Evolutionary conservation across 92 coral and sea anemone genomes (phyloP), one percentile per base, ranked within the genome.

Genomic region (Paragorgia papillata): DNA sequence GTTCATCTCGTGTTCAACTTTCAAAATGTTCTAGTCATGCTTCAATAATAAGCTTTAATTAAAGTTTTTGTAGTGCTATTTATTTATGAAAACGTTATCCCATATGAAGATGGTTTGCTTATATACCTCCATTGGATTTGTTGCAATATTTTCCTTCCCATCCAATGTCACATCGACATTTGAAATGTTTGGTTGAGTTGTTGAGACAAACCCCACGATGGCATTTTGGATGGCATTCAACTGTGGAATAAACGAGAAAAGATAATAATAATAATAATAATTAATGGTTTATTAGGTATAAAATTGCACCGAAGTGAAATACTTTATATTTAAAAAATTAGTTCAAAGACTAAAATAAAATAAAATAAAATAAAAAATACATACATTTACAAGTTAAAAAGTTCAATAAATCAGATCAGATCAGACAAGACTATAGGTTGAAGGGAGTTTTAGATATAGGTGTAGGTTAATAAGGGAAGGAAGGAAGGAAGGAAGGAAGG

Each of bases 121-220:
- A 2, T 17, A 58, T 67, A 95, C 99, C 99, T 85, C 99, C 99
- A 56, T 88, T 89, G 13, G 97, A 83, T 12, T 75, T 80, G 63
- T 91, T 91, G 67, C 99, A 95, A 65, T 73, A 76, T 26, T 49
- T 69, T 44, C 99, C 99, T 70, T 91, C 97, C 97, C 97, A 95
- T 13, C 99, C 99, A 24, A 95, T 69, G 74, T 89, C 89, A 66
- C 98, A 94, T 33, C 82, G 80, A 61, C 98, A 94, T 60, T 82
- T 88, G 67, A 89, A 82, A 10, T 77, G 51, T 41, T 84, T 75
- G 5, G 90, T 91, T 6, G 90, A 80, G 86, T 95, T 95, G 85
- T 92, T 82, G 51, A 91, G 80, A 66, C 99, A 95, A 39, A 86
- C 63, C 48, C 99, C 99, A 48, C 84, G 85, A 31, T 83, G 60